Base-by-base conservation (phyloP, 2,113 vertebrate species). In the Etheostoma cragini region DNA sequence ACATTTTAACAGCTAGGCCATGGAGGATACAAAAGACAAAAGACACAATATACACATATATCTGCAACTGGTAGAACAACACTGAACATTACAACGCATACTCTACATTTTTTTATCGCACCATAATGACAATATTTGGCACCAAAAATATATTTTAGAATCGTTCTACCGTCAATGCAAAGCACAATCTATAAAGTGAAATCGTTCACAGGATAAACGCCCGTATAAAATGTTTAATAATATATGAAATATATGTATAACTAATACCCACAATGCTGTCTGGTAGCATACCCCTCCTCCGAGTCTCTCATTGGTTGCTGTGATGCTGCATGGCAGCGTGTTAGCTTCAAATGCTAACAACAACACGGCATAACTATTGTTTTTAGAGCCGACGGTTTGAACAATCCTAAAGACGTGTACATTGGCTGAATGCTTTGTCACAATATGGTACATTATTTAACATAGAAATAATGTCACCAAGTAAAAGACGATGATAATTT, bases 211-310 rank as follows among this genome's bases (percentile, higher is more conserved):
- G 1, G 3, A 38, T 45, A 1, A 50, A 61, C 33, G 0, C 1
- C 4, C 22, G 0, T 1, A 42, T 50, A 3, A 66, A 4, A 6
- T 8, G 4, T 42, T 17, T 14, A 46, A 45, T 53, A 1, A 45
- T 38, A 0, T n/a, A 24, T 8, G 66, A 24, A 30, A 49, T 2
- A 12, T 2, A 5, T 74, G 4, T 24, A 24, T 53, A n/a, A 4
- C 2, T 0, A 57, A 33, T 69, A 82, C 85, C 89, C 83, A 87
- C 30, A 82, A 86, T 88, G 81, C 89, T 11, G 2, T 58, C 0
- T 21, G 61, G 17, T 3, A 1, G 12, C 24, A 21, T 2, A 5
- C 1, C 5, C 5, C 11, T 38, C n/a, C 3, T 16, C 17, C 0
- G 0, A 13, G 15, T 35, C 35, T 71, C 26, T 72, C n/a, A 91